Evolutionary conservation across 1,140 invertebrate genomes (phyloP).

Genomic region (Whitmania pigra): DNA sequence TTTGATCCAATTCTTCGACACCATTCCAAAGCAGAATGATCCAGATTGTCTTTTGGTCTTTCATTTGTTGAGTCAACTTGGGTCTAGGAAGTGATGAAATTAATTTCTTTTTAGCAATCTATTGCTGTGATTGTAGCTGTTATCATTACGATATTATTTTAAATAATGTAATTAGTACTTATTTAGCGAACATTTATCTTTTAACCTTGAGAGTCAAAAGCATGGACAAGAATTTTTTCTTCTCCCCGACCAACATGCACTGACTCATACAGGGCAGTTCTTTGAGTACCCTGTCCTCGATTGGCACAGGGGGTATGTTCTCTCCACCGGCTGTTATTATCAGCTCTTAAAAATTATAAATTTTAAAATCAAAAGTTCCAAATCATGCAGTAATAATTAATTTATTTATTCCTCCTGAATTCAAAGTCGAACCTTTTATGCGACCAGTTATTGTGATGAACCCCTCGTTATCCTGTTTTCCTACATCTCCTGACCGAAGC

Average conservation of each 20-base stretch:
- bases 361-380: too few species aligned
- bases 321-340: constrained; percentile 85
- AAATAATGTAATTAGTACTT: too few species aligned
- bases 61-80: constrained; percentile 23
- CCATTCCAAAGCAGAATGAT: constrained; percentile 51
- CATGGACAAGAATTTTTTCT: constrained; percentile 68
- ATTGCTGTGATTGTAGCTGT: not conserved
- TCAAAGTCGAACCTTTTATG: constrained; percentile 50
- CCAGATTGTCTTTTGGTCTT: too few species aligned
- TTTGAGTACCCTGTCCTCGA: constrained; percentile 65
- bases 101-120: too few species aligned
- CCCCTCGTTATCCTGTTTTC: constrained; percentile 57
- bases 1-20: constrained; percentile 52
- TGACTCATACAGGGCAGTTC: constrained; percentile 63
- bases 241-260: constrained; percentile 71
- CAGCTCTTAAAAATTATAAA: constrained; percentile 49
- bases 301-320: constrained; percentile 72
- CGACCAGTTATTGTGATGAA: constrained; percentile 70
- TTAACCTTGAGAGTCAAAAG: constrained; percentile 69
- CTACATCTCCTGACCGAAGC: constrained; percentile 72
- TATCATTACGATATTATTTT: constrained; percentile 25
- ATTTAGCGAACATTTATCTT: too few species aligned
- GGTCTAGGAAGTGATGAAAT: constrained; percentile 52
- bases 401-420: too few species aligned
- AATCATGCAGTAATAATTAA: too few species aligned